phyloP scores from a whole-genome alignment of 2,888 invertebrate genomes.

The Folsomia manolachei region DNA sequence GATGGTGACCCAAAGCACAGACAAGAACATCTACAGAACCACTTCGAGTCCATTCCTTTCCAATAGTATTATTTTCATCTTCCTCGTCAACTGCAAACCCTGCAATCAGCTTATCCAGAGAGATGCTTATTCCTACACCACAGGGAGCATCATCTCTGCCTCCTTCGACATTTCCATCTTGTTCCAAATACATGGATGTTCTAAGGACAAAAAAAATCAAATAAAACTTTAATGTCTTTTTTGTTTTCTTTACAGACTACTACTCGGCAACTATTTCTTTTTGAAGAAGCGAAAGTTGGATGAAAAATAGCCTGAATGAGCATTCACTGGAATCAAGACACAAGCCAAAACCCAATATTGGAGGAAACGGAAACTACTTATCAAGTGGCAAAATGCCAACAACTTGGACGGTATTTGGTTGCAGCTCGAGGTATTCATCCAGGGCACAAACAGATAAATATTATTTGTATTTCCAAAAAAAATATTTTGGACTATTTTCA shows the following conservation, averaged over 20 bases:
- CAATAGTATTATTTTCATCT: slow-evolving; percentile 52
- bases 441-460: too few relatives aligned
- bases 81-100: slow-evolving; percentile 39
- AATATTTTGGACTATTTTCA: too few relatives aligned
- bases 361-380: slow-evolving; percentile 9
- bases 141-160: slow-evolving; percentile 56
- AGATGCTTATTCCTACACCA: slow-evolving; percentile 81
- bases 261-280: too few relatives aligned
- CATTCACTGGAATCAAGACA: background rate
- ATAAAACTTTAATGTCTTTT: background rate
- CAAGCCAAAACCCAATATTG: background rate
- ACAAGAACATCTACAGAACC: slow-evolving; percentile 65
- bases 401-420: slow-evolving; percentile 43
- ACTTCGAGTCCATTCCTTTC: slow-evolving; percentile 55
- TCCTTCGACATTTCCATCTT: slow-evolving; percentile 9
- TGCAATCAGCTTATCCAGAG: slow-evolving; percentile 66
- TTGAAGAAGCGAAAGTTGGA: background rate
- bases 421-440: too few relatives aligned
- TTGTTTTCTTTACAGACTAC: background rate
- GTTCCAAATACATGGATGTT: slow-evolving; percentile 20
- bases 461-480: too few relatives aligned
- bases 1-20: slow-evolving; percentile 63
- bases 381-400: slow-evolving; percentile 22
- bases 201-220: background rate
- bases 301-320: slow-evolving; percentile 12